These are phyloP conservation scores for Eonycteris spelaea DNA, from an alignment of 2,113 vertebrate species.

Conservation along the genomic window DNA sequence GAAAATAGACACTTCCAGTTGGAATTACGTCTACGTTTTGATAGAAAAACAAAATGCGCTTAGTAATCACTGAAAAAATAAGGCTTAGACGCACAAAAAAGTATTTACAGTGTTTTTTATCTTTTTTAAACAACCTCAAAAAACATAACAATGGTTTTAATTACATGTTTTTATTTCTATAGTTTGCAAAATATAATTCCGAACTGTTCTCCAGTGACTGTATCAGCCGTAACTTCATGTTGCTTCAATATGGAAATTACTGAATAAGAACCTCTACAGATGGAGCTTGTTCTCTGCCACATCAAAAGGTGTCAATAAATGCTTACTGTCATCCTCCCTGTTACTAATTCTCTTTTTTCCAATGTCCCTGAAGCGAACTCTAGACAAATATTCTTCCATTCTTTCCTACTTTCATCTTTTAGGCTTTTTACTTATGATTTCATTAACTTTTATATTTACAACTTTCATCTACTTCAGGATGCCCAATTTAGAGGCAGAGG, in stretches of 20 bases:
- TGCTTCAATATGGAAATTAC: not conserved
- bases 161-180: not conserved
- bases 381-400: not conserved
- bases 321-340: rapidly evolving
- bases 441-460: not conserved
- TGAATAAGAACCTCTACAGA: not conserved
- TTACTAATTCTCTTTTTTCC: not conserved
- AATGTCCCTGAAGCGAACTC: not conserved
- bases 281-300: too few species aligned
- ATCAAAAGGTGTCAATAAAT: not conserved
- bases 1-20: not conserved
- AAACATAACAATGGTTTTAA: not conserved
- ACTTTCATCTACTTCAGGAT: not conserved
- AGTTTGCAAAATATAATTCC: not conserved
- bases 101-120: not conserved
- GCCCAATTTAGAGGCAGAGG: not conserved
- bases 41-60: not conserved
- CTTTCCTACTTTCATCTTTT: not conserved
- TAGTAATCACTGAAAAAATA: not conserved
- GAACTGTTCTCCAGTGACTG: not conserved
- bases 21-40: not conserved
- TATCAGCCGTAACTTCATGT: not conserved
- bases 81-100: not conserved
- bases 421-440: not conserved
- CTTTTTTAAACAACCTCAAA: not conserved